Conservation (phyloP, 2,888 invertebrate genomes). For the Acanthacorydalis orientalis region DNA sequence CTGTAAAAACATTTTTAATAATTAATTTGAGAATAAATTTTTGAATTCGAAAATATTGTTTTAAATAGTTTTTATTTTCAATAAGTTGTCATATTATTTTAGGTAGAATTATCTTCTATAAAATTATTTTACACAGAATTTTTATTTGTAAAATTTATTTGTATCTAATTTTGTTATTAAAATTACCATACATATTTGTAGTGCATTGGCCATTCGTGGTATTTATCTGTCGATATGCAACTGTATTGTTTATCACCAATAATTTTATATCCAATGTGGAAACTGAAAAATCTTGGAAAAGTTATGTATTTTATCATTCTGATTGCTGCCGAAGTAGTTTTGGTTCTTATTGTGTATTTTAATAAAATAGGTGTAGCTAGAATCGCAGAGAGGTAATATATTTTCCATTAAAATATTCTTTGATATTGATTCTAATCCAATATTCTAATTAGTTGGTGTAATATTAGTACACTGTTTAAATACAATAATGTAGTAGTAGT, state of each 20-base stretch:
- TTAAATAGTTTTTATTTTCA: no score
- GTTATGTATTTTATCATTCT: not conserved
- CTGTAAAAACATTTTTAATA: no score
- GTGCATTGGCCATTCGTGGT: slow-evolving; percentile 23
- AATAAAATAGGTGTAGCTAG: not conserved
- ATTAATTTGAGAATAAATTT: no score
- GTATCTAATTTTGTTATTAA: no score
- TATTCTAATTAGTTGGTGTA: no score
- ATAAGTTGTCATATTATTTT: no score
- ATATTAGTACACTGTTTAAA: no score
- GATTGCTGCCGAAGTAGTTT: not conserved
- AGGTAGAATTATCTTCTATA: no score
- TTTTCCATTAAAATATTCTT: not conserved
- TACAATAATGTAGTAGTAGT: no score
- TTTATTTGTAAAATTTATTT: no score
- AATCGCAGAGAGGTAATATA: not conserved
- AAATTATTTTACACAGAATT: no score
- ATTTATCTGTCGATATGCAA: slow-evolving; percentile 23
- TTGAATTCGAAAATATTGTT: no score
- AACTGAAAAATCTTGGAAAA: slow-evolving; percentile 8
- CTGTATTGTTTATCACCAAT: slow-evolving; percentile 20
- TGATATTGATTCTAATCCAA: not conserved
- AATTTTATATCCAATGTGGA: slow-evolving; percentile 16
- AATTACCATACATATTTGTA: slow-evolving; percentile 11
- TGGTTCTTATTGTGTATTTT: not conserved